Evolutionary conservation across 2,888 invertebrate species (phyloP), one percentile per base, ranked within the genome.

Genomic region (Tenthredo mesomela): DNA sequence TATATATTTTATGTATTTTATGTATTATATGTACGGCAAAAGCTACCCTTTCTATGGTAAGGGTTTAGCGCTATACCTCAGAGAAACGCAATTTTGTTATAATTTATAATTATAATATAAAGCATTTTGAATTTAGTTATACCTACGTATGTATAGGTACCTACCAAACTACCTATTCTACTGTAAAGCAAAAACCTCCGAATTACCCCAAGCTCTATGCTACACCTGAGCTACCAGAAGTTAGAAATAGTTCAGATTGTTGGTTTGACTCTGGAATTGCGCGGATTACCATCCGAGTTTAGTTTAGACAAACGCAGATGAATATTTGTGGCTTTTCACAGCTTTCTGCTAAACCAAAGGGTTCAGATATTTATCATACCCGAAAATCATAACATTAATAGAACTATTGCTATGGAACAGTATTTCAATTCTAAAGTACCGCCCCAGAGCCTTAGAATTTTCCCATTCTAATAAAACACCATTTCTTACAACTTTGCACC

Each of bases 201-300:
- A 18, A 67, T 33, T 67, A 67, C n/a, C 43, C n/a, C 43, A 21
- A 43, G 12, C 71, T 73, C 43, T 43, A 43, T 67, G 18, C 25
- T 65, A 65, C 65, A 43, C 43, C 71, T 54, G 77, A 54, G 54
- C 54, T 37, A 77, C 77, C 61, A 61, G 25, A 40, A 61, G 80
- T 80, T 80, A 37, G 58, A 80, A 80, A 80, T 80, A 80, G 80
- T 80, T 80, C 6, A 15, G 61, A 80, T 80, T 80, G 80, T 80
- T 80, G 61, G 61, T 61, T 61, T 80, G 58, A 37, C 61, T 80
- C 25, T 80, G 80, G 61, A 80, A 80, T 80, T 80, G 61, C 15
- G 33, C 15, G 61, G 80, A 58, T 40, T 80, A 80, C 80, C 80
- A 80, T 29, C 50, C 37, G 58, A 80, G 40, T 50, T 29, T 29